Evolutionary conservation across 2,888 invertebrate genomes (phyloP).

Genomic region (Sesia apiformis): DNA sequence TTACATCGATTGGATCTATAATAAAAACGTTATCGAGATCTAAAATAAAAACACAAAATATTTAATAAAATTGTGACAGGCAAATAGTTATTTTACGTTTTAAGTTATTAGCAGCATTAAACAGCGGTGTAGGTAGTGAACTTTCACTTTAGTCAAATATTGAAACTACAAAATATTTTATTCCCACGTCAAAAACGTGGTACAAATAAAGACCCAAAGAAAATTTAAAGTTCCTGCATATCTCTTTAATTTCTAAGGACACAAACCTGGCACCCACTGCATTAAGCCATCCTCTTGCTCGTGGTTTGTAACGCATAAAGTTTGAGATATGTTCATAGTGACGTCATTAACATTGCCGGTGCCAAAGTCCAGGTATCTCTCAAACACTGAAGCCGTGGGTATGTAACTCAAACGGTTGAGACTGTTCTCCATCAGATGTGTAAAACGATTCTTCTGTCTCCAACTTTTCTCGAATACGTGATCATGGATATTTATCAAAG

Average conservation of each 20-base stretch:
- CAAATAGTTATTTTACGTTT: no score
- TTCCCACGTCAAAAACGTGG: no score
- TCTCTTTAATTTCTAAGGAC: no score
- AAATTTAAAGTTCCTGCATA: no score
- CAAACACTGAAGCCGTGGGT: slow-evolving; percentile 56
- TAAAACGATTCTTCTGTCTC: slow-evolving; percentile 36
- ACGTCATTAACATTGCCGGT: slow-evolving; percentile 45
- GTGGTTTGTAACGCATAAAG: slow-evolving; percentile 60
- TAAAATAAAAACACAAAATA: slow-evolving; percentile 20
- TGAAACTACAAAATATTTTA: no score
- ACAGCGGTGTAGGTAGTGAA: no score
- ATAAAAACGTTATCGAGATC: slow-evolving; percentile 57
- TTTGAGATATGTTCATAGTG: slow-evolving; percentile 58
- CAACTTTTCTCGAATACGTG: slow-evolving; percentile 44
- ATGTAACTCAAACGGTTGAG: slow-evolving; percentile 43
- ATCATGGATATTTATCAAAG: slow-evolving; percentile 36
- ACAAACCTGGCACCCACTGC: slow-evolving; percentile 56
- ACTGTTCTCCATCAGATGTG: slow-evolving; percentile 61
- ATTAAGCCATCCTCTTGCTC: slow-evolving; percentile 50
- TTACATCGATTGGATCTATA: slow-evolving; percentile 47
- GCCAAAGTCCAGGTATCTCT: slow-evolving; percentile 56
- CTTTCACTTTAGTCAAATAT: no score
- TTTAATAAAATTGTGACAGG: neutral
- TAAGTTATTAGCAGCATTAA: no score
- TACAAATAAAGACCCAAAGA: no score